Base-by-base conservation (phyloP, 1,140 invertebrate species). In the Zaprionus gabonicus region DNA sequence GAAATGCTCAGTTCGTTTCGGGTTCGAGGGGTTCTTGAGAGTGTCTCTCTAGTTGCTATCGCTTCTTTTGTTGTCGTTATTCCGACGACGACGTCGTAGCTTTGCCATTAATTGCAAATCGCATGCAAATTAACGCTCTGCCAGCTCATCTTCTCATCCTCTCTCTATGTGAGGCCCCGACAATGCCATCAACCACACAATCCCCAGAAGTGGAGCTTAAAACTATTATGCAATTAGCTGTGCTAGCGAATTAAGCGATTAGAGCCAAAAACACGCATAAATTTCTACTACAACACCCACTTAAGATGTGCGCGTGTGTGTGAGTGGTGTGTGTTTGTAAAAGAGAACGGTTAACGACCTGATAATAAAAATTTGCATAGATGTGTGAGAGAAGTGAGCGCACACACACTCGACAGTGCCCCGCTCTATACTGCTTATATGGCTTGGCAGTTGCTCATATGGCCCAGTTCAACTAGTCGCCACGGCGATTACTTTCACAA, bases 311-410 rank as follows among this genome's bases (percentile, higher is more conserved):
- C 27, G 46, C 66, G 9, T 2, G 58, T 46, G 41, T 68, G 62
- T 59, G 51, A 53, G 41, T 44, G 58, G 46, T 25, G 25, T 41
- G 28, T 66, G 66, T 62, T 58, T 62, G 66, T 74, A 59, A 55
- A 57, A 65, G 68, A 59, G 53, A 56, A 49, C 84, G 84, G 84
- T 87, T 87, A 87, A 87, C 81, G 84, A 87, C 84, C 84, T 84
- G 81, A 72, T 84, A 84, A 87, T 81, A 78, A 81, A 87, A 87
- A 87, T 87, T 87, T 78, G 73, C 85, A 90, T 85, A 90, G 83
- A 71, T 87, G 63, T 65, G 23, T 53, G 62, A 34, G 49, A 34
- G 31, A 69, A 82, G 74, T 71, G 83, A 65, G 51, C 44, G 60
- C 57, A 53, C 75, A 82, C 69, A 53, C 75, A 82, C 72, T 60